phyloP scores from a whole-genome alignment of 1,140 invertebrate species.

The Ganaspis sp. region DNA sequence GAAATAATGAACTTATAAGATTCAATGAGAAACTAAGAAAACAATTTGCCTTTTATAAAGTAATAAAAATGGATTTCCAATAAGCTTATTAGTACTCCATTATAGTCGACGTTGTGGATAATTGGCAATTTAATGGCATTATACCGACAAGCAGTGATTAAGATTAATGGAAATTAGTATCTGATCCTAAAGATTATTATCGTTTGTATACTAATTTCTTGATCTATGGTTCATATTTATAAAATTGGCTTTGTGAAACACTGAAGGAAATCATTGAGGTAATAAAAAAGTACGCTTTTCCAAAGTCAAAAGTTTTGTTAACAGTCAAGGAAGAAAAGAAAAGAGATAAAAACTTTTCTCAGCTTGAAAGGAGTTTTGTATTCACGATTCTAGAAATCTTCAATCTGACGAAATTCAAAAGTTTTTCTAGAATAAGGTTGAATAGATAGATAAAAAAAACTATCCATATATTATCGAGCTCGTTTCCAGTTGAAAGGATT shows the following conservation, averaged over 20 bases:
- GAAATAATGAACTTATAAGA: too few relatives aligned
- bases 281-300: not conserved
- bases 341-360: not conserved
- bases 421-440: not conserved
- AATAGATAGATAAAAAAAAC: not conserved
- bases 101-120: not conserved
- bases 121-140: not conserved
- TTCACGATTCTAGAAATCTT: not conserved
- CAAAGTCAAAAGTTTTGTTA: not conserved
- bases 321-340: not conserved
- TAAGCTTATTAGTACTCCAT: slow-evolving; percentile 1
- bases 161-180: slow-evolving; percentile 7
- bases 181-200: not conserved
- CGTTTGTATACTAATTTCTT: not conserved
- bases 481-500: not conserved
- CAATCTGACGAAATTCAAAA: slow-evolving; percentile 1
- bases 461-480: slow-evolving; percentile 5
- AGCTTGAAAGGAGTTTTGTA: not conserved
- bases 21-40: too few relatives aligned
- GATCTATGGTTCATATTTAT: not conserved
- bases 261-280: not conserved
- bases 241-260: not conserved
- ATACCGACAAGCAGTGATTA: not conserved
- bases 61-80: not conserved
- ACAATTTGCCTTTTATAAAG: too few relatives aligned